Conservation (phyloP, 2,888 invertebrate species). For the Aradus depressus region DNA sequence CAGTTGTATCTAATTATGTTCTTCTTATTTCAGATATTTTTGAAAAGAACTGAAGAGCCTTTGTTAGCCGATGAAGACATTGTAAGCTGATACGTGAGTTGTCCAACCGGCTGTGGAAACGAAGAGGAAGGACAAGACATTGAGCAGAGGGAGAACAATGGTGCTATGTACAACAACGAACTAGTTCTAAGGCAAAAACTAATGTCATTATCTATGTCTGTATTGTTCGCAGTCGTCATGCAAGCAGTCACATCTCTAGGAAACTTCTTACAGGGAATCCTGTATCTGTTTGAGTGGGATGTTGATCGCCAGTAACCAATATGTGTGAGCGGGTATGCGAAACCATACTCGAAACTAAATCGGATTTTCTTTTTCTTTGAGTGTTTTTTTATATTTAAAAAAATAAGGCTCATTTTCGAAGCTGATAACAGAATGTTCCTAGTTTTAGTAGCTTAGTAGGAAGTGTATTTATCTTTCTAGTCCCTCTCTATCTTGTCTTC, state of each 20-base stretch:
- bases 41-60: constrained; percentile 2
- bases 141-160: background rate
- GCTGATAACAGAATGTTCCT: too few relatives aligned
- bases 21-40: constrained; percentile 11
- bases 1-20: too few relatives aligned
- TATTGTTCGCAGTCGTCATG: constrained; percentile 48
- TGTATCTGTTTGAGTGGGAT: constrained; percentile 26
- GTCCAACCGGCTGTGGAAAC: background rate
- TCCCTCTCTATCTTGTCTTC: too few relatives aligned
- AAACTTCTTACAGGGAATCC: constrained; percentile 32
- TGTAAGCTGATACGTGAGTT: constrained; percentile 14
- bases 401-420: too few relatives aligned
- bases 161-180: constrained; percentile 2
- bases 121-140: constrained; percentile 7
- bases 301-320: constrained; percentile 22
- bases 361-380: too few relatives aligned
- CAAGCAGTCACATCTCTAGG: constrained; percentile 47
- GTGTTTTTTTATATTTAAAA: too few relatives aligned
- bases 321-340: too few relatives aligned
- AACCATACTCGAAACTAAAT: too few relatives aligned
- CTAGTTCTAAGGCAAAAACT: constrained; percentile 37
- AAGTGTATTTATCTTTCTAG: too few relatives aligned
- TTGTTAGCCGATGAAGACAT: constrained; percentile 8
- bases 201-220: constrained; percentile 48
- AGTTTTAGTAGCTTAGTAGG: too few relatives aligned